Percentiles rank a stretch among this genome's conserved stretches.
Evolutionary conservation across 2,888 invertebrate genomes (phyloP).

Genomic region (Andrena chrysosceles): DNA sequence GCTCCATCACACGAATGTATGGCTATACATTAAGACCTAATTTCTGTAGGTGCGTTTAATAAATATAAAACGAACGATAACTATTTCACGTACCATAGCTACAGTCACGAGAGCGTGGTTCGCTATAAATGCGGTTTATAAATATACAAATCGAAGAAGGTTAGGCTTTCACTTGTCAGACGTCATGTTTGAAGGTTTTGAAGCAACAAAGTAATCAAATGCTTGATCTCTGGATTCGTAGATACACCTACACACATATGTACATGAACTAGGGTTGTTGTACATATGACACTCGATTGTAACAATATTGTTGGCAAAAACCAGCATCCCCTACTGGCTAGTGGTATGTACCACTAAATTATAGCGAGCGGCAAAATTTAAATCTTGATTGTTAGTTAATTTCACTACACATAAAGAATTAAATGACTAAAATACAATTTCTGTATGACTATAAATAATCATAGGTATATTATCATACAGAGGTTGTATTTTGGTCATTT

Average conservation of each 20-base stretch:
- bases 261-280: not conserved
- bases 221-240: slow-evolving; percentile 15
- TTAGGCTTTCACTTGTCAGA: slow-evolving; percentile 65
- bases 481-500: too few relatives aligned
- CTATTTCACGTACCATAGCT: slow-evolving; percentile 57
- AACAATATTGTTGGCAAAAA: too few relatives aligned
- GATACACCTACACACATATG: not conserved
- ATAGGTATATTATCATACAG: too few relatives aligned
- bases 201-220: slow-evolving; percentile 47
- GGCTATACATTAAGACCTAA: not conserved
- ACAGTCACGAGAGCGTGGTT: slow-evolving; percentile 8
- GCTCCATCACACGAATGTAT: not conserved
- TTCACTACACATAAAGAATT: too few relatives aligned
- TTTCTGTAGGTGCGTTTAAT: not conserved
- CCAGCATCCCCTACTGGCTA: too few relatives aligned
- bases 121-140: slow-evolving; percentile 55
- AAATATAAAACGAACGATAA: slow-evolving; percentile 13
- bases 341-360: too few relatives aligned
- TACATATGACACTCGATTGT: too few relatives aligned
- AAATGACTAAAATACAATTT: too few relatives aligned
- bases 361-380: too few relatives aligned
- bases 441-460: too few relatives aligned
- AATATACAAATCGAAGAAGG: slow-evolving; percentile 55
- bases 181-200: slow-evolving; percentile 55
- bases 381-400: too few relatives aligned